Percentiles rank a stretch among this genome's conserved stretches.
Conservation (phyloP, 2,888 invertebrate species). For the Scaptomyza tumidula region DNA sequence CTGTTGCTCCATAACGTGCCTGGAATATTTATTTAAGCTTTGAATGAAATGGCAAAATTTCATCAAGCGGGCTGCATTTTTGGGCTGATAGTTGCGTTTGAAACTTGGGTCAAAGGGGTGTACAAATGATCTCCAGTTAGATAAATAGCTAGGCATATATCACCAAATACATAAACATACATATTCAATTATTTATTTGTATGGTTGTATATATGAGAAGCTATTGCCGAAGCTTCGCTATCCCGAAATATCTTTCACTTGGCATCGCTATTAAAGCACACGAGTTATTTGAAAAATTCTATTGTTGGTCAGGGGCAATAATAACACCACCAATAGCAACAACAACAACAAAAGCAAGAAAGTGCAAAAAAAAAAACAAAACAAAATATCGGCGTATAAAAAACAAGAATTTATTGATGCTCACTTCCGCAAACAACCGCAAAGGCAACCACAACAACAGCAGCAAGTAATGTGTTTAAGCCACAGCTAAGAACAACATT, state of each 20-base stretch:
- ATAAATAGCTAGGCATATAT: conserved; percentile 49
- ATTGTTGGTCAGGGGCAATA: conserved; percentile 20
- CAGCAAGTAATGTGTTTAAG: conserved; percentile 60
- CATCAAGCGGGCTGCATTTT: conserved; percentile 16
- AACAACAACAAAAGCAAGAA: conserved; percentile 21
- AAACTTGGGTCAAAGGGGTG: conserved; percentile 21
- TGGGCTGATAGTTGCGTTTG: conserved; percentile 14
- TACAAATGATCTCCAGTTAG: conserved; percentile 36
- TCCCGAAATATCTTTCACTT: conserved; percentile 36
- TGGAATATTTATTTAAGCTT: conserved; percentile 36
- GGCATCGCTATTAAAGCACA: conserved; percentile 49
- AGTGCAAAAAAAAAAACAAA: conserved; percentile 17
- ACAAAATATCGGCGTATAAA: conserved; percentile 56
- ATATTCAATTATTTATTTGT: not conserved
- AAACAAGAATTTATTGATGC: conserved; percentile 75
- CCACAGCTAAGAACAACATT: conserved; percentile 40
- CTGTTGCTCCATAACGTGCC: conserved; percentile 33
- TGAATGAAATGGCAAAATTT: conserved; percentile 6
- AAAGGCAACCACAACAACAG: conserved; percentile 38
- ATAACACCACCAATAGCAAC: conserved; percentile 7
- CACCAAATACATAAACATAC: conserved; percentile 11
- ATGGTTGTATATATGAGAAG: not conserved
- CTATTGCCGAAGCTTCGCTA: conserved; percentile 13
- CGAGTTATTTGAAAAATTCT: conserved; percentile 60
- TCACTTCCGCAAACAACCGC: conserved; percentile 68